Conservation (phyloP, 2,113 vertebrate genomes). For the Podarcis cretensis region DNA sequence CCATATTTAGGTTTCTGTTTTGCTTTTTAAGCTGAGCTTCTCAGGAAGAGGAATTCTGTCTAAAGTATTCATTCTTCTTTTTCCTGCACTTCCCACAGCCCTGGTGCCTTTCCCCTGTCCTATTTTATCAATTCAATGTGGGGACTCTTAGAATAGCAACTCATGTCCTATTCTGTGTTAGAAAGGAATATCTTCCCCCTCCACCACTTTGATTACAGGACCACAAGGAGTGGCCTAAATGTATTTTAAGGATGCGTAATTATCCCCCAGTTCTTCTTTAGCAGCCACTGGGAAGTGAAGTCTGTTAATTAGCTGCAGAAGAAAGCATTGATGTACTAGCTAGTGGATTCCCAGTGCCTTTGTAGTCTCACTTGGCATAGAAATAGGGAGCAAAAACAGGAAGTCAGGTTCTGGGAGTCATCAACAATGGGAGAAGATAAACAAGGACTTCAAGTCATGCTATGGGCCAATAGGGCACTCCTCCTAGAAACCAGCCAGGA, state of each 20-base stretch:
- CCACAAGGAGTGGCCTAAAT: neutral
- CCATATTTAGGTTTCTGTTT: neutral
- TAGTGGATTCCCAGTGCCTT: neutral
- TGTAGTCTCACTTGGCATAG: neutral
- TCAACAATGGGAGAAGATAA: no score
- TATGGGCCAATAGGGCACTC: neutral
- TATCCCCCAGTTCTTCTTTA: neutral
- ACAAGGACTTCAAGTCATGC: neutral
- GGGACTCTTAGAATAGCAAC: neutral
- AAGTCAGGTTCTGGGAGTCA: neutral
- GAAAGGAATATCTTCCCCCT: neutral
- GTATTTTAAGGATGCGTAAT: neutral
- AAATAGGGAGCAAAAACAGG: no score
- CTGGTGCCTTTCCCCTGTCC: neutral
- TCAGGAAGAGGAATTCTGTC: neutral
- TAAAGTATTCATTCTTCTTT: neutral
- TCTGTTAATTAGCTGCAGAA: neutral
- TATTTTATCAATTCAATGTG: neutral
- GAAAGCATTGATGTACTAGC: neutral
- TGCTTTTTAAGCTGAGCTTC: neutral
- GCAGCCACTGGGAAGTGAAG: neutral
- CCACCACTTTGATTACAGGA: no score
- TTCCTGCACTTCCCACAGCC: neutral
- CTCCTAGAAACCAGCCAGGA: neutral
- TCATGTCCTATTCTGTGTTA: neutral